Evolutionary conservation across 2,113 vertebrate species (phyloP).

Genomic region (Xyrauchen texanus): DNA sequence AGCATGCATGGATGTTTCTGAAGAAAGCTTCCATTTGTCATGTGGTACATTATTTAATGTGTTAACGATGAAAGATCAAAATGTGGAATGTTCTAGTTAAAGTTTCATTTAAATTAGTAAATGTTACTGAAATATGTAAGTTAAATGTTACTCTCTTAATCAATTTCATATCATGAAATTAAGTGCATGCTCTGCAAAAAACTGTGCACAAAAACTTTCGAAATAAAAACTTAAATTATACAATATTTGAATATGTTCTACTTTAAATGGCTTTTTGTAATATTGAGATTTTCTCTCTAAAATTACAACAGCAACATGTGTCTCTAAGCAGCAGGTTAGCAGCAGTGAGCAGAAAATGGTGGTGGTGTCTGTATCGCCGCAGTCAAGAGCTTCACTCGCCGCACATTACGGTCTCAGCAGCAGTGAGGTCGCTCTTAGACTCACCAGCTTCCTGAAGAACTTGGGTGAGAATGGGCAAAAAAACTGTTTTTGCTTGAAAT

Average conservation of each 20-base stretch:
- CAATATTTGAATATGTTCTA: background rate
- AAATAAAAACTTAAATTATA: no score
- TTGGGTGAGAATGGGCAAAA: conserved; percentile 75
- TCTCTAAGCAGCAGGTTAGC: conserved; percentile 48
- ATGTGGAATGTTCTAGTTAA: no score
- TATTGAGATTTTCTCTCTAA: background rate
- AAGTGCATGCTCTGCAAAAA: no score
- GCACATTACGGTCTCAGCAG: conserved; percentile 78
- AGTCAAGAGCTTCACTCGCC: conserved; percentile 90
- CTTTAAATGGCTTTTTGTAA: background rate
- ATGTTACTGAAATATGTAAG: no score
- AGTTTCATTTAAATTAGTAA: no score
- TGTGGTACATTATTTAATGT: no score
- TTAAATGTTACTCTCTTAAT: no score
- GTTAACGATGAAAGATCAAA: no score
- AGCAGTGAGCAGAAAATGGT: conserved; percentile 76
- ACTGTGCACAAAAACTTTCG: no score
- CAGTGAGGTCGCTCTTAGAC: conserved; percentile 79
- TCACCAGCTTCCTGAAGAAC: conserved; percentile 85
- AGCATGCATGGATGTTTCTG: no score
- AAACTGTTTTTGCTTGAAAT: background rate
- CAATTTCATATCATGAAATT: no score
- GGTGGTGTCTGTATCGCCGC: conserved; percentile 89
- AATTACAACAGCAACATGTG: background rate
- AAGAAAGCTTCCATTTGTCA: no score